Evolutionary conservation across 2,113 vertebrate genomes (phyloP).

Genomic region (Mormyrus iriodes): DNA sequence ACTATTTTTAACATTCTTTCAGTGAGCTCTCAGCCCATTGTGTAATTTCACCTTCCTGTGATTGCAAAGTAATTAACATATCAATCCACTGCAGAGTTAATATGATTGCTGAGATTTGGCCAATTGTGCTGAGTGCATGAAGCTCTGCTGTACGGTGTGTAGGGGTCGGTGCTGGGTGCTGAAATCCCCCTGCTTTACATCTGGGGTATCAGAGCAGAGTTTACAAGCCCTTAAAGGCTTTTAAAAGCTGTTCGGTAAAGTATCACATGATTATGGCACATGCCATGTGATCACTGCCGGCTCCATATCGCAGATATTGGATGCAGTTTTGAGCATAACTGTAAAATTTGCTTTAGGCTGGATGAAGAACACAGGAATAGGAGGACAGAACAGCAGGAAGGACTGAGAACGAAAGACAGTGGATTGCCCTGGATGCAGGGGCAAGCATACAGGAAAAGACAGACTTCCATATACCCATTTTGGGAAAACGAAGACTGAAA

Average conservation of each 20-base stretch:
- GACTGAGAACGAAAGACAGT: not conserved
- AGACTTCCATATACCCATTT: not conserved
- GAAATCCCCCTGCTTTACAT: not conserved
- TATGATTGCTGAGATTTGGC: not conserved
- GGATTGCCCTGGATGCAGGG: not conserved
- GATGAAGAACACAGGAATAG: not conserved
- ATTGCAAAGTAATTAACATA: not conserved
- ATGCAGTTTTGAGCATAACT: not conserved
- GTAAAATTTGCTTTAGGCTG: not conserved
- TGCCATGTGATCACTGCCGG: not conserved
- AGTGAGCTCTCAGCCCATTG: not conserved
- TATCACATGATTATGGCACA: not conserved
- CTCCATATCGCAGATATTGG: not conserved
- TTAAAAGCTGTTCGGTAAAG: not conserved
- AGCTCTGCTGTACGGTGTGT: not conserved
- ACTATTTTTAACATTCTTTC: not conserved
- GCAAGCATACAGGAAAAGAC: not conserved
- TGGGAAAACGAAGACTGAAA: not conserved
- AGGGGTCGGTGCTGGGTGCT: not conserved
- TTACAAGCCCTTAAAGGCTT: not conserved
- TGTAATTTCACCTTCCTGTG: not conserved
- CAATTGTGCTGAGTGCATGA: not conserved
- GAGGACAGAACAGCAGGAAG: not conserved
- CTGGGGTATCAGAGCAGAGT: not conserved
- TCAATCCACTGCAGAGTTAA: not conserved